phyloP scores from a whole-genome alignment of 1,140 invertebrate genomes.

The Pemphigus obesinymphae region DNA sequence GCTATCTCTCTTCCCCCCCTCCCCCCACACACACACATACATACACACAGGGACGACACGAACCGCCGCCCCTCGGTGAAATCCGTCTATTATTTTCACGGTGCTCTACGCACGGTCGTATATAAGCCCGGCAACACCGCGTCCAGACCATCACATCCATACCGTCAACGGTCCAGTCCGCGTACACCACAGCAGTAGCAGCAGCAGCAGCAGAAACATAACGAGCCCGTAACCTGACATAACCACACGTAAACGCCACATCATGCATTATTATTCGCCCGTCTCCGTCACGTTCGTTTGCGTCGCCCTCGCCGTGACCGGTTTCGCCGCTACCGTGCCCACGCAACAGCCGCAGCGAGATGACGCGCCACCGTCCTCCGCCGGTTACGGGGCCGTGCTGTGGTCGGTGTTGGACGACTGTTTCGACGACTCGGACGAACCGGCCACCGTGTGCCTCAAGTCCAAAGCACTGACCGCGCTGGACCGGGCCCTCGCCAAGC shows the following conservation, averaged over 20 bases:
- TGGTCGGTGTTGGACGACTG: constrained; percentile 33
- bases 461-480: neutral
- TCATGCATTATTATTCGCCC: neutral
- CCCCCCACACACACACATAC: neutral
- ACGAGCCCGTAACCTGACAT: neutral
- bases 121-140: neutral
- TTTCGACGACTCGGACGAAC: neutral
- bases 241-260: neutral
- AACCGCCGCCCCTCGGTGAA: neutral
- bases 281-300: neutral
- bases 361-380: neutral
- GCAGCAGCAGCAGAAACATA: neutral
- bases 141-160: neutral
- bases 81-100: neutral
- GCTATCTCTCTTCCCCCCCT: neutral
- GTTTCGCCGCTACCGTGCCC: neutral
- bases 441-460: constrained; percentile 11
- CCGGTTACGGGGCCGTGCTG: neutral
- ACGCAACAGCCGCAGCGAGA: neutral
- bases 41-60: neutral
- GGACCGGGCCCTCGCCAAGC: constrained; percentile 1
- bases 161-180: neutral
- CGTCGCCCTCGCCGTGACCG: neutral
- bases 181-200: neutral
- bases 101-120: neutral